Evolutionary conservation across 1,140 invertebrate species (phyloP).

Genomic region (Lithobius niger): DNA sequence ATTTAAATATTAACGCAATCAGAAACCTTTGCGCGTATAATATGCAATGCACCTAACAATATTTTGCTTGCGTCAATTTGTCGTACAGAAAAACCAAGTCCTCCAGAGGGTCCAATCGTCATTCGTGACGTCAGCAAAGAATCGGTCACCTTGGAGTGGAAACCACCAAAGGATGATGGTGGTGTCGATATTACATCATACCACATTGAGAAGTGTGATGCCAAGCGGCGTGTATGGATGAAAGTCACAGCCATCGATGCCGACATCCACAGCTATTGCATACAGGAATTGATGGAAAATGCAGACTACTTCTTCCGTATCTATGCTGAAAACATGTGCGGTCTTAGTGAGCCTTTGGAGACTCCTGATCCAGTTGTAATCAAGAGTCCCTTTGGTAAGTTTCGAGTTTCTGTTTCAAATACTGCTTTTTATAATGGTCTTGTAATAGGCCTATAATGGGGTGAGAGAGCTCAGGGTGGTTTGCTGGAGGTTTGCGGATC

Average conservation of each 20-base stretch:
- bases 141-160: conserved; percentile 61
- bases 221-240: conserved; percentile 50
- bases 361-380: conserved; percentile 43
- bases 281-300: conserved; percentile 61
- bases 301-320: conserved; percentile 72
- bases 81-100: conserved; percentile 57
- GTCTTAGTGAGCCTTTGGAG: conserved; percentile 55
- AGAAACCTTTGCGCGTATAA: no score
- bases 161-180: conserved; percentile 62
- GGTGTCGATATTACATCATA: conserved; percentile 64
- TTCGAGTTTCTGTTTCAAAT: no score
- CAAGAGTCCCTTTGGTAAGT: conserved; percentile 44
- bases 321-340: conserved; percentile 64
- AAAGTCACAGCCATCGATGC: conserved; percentile 61
- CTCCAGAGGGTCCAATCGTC: conserved; percentile 59
- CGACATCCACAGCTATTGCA: conserved; percentile 50
- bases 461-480: no score
- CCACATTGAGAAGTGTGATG: conserved; percentile 62
- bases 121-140: conserved; percentile 58
- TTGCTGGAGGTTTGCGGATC: no score
- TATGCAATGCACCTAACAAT: no score
- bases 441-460: no score
- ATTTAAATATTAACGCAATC: no score
- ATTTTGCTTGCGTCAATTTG: not conserved
- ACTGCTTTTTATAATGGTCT: no score